Percentiles rank a stretch among this genome's conserved stretches.
Evolutionary conservation across 2,888 invertebrate genomes (phyloP).

Genomic region (Arge pagana): DNA sequence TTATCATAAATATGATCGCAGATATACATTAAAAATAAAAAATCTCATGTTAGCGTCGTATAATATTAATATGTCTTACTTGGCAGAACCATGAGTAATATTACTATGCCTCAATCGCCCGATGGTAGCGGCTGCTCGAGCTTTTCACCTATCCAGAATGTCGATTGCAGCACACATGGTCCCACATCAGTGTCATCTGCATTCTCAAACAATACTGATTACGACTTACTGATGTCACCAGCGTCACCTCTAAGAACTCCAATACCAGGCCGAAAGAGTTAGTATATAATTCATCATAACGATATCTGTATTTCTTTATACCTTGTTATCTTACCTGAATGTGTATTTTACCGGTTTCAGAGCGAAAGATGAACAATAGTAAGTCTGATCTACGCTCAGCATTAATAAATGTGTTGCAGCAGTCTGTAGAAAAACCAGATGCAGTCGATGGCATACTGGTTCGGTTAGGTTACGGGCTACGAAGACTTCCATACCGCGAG

Average conservation of each 20-base stretch:
- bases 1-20: background rate
- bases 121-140: too few species aligned
- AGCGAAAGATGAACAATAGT: background rate
- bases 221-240: too few species aligned
- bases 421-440: constrained; percentile 1
- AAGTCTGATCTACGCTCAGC: constrained; percentile 2
- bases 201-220: too few species aligned
- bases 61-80: background rate
- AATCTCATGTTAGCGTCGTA: background rate
- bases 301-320: background rate
- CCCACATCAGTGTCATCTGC: too few species aligned
- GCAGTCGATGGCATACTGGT: constrained; percentile 1
- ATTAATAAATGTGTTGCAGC: background rate
- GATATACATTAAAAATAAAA: background rate
- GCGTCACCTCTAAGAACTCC: too few species aligned
- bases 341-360: background rate
- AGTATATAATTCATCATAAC: background rate
- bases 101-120: too few species aligned
- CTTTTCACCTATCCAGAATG: too few species aligned
- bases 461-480: constrained; percentile 3
- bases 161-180: too few species aligned
- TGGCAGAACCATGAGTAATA: too few species aligned
- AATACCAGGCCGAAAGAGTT: too few species aligned
- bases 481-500: constrained; percentile 4
- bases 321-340: background rate